Base-by-base conservation (phyloP, 2,113 vertebrate species). In the Oreochromis spilurus region DNA sequence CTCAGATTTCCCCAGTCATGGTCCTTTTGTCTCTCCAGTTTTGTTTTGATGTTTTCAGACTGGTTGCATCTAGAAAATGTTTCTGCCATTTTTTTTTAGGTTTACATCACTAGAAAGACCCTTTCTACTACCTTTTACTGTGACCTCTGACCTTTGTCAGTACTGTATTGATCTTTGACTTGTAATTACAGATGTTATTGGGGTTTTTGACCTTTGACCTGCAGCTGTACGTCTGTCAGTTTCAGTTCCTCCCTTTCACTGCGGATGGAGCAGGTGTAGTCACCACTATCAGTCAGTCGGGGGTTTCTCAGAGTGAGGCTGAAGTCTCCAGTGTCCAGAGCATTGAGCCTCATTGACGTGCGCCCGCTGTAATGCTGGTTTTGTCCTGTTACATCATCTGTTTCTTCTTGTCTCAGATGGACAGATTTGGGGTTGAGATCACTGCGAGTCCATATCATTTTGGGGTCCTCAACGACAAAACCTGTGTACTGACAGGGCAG, bases 21-120 rank as follows among this genome's bases (percentile, higher is more conserved):
- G 1, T 53, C 9, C 0, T 4, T n/a, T 53, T 53, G 0, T 53
- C 4, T 26, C 24, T 3, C 24, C 24, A 26, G 0, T 52, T 29
- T 29, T 57, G 11, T 55, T 55, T 55, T 55, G 3, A 12, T 55
- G 6, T 57, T 57, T 57, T 1, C 55, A 14, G 12, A 4, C 12
- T 29, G 55, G 6, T 16, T 29, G 12, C 0, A 0, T 29, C 26
- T 29, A 57, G 2, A 57, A 8, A 57, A 29, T 29, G 24, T 57
- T 57, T 26, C 12, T 57, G 54, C 21, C 24, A 26, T 26, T 14
- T 57, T 6, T 1, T 6, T 0, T 57, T 12, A 57, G 24, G 12
- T 57, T 4, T 57, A 4, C 4, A 57, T 26, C 26, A 3, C 54
- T 1, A 54, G n/a, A 54, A 54, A 54, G 1, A 4, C 10, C 53